Percentiles rank a stretch among this genome's conserved stretches.
Conservation (phyloP, 2,888 invertebrate genomes). For the Caenorhabditis sp. region DNA sequence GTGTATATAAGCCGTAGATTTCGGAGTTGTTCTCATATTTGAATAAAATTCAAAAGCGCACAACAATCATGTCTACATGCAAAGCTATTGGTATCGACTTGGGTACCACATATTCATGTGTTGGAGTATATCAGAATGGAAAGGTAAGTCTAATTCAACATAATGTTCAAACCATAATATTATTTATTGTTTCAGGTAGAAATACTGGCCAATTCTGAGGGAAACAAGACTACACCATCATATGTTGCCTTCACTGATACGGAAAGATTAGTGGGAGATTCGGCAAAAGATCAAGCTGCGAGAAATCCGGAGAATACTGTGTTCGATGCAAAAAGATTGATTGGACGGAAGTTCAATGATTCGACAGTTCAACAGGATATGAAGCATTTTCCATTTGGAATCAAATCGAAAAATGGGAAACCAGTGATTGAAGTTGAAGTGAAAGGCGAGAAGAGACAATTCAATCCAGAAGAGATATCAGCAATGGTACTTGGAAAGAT, state of each 20-base stretch:
- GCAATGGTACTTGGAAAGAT: conserved; percentile 67
- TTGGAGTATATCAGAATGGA: conserved; percentile 50
- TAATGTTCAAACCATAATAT: background rate
- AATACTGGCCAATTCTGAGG: conserved; percentile 75
- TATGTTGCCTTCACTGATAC: conserved; percentile 75
- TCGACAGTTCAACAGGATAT: conserved; percentile 71
- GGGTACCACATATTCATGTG: conserved; percentile 47
- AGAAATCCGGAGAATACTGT: conserved; percentile 72
- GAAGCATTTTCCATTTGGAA: conserved; percentile 68
- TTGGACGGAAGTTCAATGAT: conserved; percentile 73
- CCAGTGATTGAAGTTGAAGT: conserved; percentile 78
- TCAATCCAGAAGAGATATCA: conserved; percentile 68
- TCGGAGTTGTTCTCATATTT: background rate
- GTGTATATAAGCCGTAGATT: conserved; percentile 6
- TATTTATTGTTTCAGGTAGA: conserved; percentile 71
- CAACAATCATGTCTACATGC: conserved; percentile 34
- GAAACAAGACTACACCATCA: conserved; percentile 80
- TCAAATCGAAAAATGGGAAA: conserved; percentile 50
- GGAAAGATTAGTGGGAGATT: conserved; percentile 74
- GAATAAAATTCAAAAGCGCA: background rate
- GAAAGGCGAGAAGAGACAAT: conserved; percentile 84
- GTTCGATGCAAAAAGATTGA: conserved; percentile 71
- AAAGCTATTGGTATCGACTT: conserved; percentile 50
- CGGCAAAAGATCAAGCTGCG: conserved; percentile 74
- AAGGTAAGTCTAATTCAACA: conserved; percentile 18